Base-by-base conservation (phyloP, 35 echinoderm and acorn worm species). In the Nesometra sesokonis region DNA sequence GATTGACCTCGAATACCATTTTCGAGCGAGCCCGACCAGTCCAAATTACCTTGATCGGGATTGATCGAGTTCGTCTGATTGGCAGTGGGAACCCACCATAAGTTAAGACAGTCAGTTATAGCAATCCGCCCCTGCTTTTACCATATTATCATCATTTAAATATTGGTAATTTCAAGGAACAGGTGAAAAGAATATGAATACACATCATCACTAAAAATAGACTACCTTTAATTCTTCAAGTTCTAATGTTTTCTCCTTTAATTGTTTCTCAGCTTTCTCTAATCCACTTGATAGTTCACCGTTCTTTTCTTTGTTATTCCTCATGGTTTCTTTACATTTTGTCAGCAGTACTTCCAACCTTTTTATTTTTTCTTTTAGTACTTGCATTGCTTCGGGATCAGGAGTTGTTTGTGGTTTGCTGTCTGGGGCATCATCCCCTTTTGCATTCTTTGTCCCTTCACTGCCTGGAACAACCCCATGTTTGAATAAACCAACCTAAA, bases 321-420 rank as follows among this genome's bases (percentile, higher is more conserved):
- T 90, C 32, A 98, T 98, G 11, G 95, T 98, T 31, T 98, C 95
- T 40, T 98, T 98, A 87, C 95, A 98, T 85, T 97, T 98, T 15
- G 78, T 90, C 15, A 98, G 82, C 17, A 98, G 84, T 17, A 36
- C 77, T 57, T 98, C 95, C 32, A 94, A 84, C 46, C 95, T 88
- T 84, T 97, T 97, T 0, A 97, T 80, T 92, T 97, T 76, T 46
- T 76, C 76, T 37, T 30, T 46, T 46, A 78, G 47, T 13, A 80
- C 78, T 34, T 67, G 52, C 9, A 19, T 67, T 5, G 52, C 52
- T 67, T 67, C 52, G 7, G 52, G 52, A 67, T 67, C 52, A 19
- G 23, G 11, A 43, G 38, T 9, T 7, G 3, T 30, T 81, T 7
- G 9, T 32, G 79, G 5, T 32, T 81, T 81, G 31, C 4, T 0